Evolutionary conservation across 2,888 invertebrate genomes (phyloP), one percentile per base, ranked within the genome.

Genomic region (Endotricha flammealis): DNA sequence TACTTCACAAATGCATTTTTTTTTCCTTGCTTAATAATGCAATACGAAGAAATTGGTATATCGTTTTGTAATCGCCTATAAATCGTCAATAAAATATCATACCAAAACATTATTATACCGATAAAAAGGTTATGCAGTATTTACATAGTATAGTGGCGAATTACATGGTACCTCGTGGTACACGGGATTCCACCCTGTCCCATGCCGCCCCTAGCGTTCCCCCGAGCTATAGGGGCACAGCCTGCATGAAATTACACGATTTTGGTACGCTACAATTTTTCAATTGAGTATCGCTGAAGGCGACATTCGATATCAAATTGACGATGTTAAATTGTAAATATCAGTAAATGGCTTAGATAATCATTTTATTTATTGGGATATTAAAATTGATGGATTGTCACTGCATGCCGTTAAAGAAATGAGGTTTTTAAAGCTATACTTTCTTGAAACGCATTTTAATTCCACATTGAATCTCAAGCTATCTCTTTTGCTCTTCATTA

Each of bases 211-310:
- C 39, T 34, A 56, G 62, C 61, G 38, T 50, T 45, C 38, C 56
- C 59, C 59, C 42, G 37, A 50, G 64, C 55, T 53, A 61, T 55
- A 51, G 42, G 31, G 41, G 51, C 55, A 51, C 64, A 64, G 67
- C 51, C 64, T 55, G 64, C 60, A 66, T 65, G 60, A 69, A 74
- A 80, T 82, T 73, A 74, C 76, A 65, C 71, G 70, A 75, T 66
- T 69, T 44, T 54, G 51, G 51, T 55, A 50, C 57, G 70, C 61
- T 56, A 77, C 79, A 73, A 82, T 82, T 81, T 83, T 83, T 83
- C 83, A 81, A 83, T 81, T 72, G 66, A 48, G 45, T 52, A 66
- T 64, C 64, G 77, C 82, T 71, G 43, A 39, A 42, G 70, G 81
- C 76, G 44, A 60, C 50, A 62, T 59, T 55, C 50, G 48, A 50